Base-by-base conservation (phyloP, 2,888 invertebrate genomes). In the Tenthredo mesomela region DNA sequence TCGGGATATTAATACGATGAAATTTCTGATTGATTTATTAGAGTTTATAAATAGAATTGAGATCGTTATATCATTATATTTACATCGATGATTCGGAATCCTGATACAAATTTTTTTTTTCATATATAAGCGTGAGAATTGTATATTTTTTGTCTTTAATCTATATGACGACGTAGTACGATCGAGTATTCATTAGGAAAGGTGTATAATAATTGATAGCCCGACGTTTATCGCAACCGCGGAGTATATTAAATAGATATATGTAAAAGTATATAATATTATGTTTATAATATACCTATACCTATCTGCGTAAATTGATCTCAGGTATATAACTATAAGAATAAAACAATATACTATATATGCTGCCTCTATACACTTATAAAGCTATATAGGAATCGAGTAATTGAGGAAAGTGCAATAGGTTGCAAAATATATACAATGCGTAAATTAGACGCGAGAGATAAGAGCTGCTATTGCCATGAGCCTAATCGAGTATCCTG, bases 401-500 rank as follows among this genome's bases (percentile, higher is more conserved):
- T 75, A 75, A 75, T 75, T 75, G 18, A 75, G 47, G 21, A 75
- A 75, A 47, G n/a, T 25, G 10, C 25, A 7, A 10, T 5, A 61
- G 5, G 21, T 21, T 43, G 75, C 47, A 6, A 43, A 75, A 47
- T 33, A 43, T 47, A 47, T 33, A 75, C 4, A 18, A 33, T 33
- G 21, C 43, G 47, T 29, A 43, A 75, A 47, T 75, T 47, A 47
- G 1, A 75, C 21, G n/a, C 40, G 75, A 6, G 25, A 43, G 75
- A 75, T 47, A 10, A 70, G 61, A n/a, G 18, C 33, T 9, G 18
- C 33, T 9, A 75, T 75, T 75, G 75, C 75, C 75, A 75, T 75
- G 75, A 75, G 75, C 75, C 75, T 75, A 75, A 75, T 75, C 75
- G 75, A 43, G 75, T 47, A 75, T 75, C 75, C 47, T 75, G 47